These are phyloP conservation scores for Crotalus helleri DNA, from an alignment of 2,113 vertebrate species.

Conservation along the genomic window DNA sequence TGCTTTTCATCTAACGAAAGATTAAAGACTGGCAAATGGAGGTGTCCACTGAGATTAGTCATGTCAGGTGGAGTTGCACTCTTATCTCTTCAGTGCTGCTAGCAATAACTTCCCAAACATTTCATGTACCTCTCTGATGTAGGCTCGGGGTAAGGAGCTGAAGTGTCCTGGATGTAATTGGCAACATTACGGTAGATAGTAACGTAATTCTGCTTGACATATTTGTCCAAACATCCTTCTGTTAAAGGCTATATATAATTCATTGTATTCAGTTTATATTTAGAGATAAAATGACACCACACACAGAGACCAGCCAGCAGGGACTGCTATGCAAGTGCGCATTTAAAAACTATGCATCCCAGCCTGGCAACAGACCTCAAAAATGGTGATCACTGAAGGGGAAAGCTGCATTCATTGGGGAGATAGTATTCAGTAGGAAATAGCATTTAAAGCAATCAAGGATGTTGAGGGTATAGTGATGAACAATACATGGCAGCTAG, in stretches of 20 bases:
- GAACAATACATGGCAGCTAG: neutral
- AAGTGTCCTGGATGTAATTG: constrained; percentile 37
- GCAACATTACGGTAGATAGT: constrained; percentile 32
- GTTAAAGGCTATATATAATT: constrained; percentile 1
- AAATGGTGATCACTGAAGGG: neutral
- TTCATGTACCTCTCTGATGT: constrained; percentile 43
- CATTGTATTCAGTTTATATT: constrained; percentile 12
- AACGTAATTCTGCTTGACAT: constrained; percentile 38
- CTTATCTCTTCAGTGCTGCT: constrained; percentile 44
- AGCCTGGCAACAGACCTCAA: neutral
- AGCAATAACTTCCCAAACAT: constrained; percentile 52
- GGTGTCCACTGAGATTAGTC: constrained; percentile 42
- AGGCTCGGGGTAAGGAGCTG: constrained; percentile 24
- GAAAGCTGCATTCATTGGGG: neutral
- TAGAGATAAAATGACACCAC: neutral
- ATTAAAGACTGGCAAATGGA: constrained; percentile 28
- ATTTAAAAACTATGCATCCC: neutral
- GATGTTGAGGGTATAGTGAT: neutral
- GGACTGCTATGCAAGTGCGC: neutral
- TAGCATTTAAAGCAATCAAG: neutral
- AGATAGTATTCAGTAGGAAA: neutral
- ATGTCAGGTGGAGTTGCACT: constrained; percentile 41
- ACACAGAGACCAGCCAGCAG: neutral
- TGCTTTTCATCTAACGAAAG: constrained; percentile 23
- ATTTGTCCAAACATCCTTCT: constrained; percentile 38